Conservation (phyloP, 1,140 invertebrate species). For the Mizuhopecten yessoensis region DNA sequence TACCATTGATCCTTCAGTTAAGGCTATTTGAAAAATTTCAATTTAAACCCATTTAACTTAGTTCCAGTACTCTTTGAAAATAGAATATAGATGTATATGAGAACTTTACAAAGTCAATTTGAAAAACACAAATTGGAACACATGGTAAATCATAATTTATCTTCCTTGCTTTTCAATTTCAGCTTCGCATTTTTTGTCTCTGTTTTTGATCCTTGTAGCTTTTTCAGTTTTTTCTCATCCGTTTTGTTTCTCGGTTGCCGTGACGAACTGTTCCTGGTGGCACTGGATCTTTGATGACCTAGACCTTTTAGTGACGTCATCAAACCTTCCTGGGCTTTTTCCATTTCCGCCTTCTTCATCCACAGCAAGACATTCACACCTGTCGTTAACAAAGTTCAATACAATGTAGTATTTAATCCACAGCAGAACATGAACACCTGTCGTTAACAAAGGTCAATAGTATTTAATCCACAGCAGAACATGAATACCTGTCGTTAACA, state of each 20-base stretch:
- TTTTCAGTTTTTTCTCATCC: slow-evolving; percentile 45
- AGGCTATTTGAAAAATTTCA: too few relatives aligned
- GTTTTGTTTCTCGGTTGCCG: slow-evolving; percentile 43
- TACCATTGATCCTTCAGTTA: too few relatives aligned
- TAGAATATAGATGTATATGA: too few relatives aligned
- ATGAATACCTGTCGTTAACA: too few relatives aligned
- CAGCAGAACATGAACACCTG: slow-evolving; percentile 64
- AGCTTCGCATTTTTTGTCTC: slow-evolving; percentile 54
- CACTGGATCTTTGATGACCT: neutral
- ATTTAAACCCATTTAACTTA: too few relatives aligned
- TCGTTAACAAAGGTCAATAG: neutral
- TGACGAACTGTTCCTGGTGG: slow-evolving; percentile 6
- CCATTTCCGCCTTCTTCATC: slow-evolving; percentile 61
- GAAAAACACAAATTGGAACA: too few relatives aligned
- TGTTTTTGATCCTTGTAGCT: slow-evolving; percentile 50
- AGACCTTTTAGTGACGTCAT: slow-evolving; percentile 53
- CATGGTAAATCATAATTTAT: neutral
- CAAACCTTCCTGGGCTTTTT: slow-evolving; percentile 57
- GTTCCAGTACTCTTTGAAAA: too few relatives aligned
- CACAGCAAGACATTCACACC: slow-evolving; percentile 65
- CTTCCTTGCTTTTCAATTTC: slow-evolving; percentile 50
- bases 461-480: too few relatives aligned
- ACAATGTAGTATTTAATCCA: too few relatives aligned
- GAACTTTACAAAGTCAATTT: too few relatives aligned
- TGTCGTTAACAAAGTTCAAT: too few relatives aligned